A percentile compares a stretch with the other conserved stretches of the same genome.
These are phyloP conservation scores for Microchrysa polita DNA, from an alignment of 2,888 invertebrate genomes.

Conservation along the genomic window DNA sequence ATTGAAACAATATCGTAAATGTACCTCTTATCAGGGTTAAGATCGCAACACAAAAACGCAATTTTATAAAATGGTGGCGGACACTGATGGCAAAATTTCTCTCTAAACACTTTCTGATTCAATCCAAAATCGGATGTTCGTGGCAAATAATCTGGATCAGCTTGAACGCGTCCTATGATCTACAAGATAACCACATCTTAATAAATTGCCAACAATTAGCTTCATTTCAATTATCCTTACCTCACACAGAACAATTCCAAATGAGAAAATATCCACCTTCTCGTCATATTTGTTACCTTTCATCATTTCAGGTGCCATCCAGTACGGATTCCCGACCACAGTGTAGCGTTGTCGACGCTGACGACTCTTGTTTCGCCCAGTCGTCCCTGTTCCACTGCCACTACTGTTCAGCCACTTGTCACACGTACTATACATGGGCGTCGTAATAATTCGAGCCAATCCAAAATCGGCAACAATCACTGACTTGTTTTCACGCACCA, in stretches of 20 bases:
- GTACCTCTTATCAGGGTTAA: conserved; percentile 88
- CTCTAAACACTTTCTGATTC: conserved; percentile 84
- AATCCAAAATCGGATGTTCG: conserved; percentile 91
- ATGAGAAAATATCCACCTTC: conserved; percentile 95
- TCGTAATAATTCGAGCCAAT: conserved; percentile 79
- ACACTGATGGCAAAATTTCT: conserved; percentile 83
- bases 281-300: conserved; percentile 95
- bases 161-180: conserved; percentile 94
- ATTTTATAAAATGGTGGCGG: conserved; percentile 89
- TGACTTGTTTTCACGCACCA: conserved; percentile 88
- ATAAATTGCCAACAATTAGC: conserved; percentile 36
- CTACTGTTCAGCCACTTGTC: conserved; percentile 60
- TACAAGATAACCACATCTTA: conserved; percentile 58
- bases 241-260: conserved; percentile 95
- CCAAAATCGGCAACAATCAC: conserved; percentile 98
- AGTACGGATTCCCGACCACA: conserved; percentile 96
- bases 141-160: conserved; percentile 94
- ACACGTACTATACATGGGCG: conserved; percentile 62
- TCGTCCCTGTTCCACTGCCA: conserved; percentile 60
- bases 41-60: conserved; percentile 89
- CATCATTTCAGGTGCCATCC: conserved; percentile 99
- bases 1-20: too few relatives aligned
- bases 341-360: conserved; percentile 89
- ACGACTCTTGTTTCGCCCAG: conserved; percentile 69
- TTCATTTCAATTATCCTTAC: conserved; percentile 64